phyloP scores from a whole-genome alignment of 1,140 invertebrate species.

The Anagrus nilaparvatae region DNA sequence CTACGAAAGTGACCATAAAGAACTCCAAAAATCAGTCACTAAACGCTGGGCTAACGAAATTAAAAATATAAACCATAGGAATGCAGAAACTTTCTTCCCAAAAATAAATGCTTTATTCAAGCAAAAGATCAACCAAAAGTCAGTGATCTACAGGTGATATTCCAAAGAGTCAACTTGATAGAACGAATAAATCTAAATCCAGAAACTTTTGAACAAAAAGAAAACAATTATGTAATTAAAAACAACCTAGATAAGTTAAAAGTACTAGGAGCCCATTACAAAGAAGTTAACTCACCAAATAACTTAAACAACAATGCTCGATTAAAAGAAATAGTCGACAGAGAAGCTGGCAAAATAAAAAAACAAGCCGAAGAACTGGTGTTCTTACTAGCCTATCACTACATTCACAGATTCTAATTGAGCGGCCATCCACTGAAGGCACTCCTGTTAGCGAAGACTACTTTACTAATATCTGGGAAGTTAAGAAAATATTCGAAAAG shows the following conservation, averaged over 20 bases:
- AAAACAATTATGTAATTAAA: conserved; percentile 8
- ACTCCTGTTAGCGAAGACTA: not conserved
- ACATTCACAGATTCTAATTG: conserved; percentile 13
- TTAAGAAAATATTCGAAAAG: conserved; percentile 12
- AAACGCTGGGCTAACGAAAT: conserved; percentile 12
- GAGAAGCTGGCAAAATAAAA: no score
- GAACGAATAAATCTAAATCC: not conserved
- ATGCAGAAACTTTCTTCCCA: conserved; percentile 13
- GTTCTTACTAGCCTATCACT: not conserved
- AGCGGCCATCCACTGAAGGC: conserved; percentile 4
- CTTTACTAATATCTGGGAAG: not conserved
- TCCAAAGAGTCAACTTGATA: not conserved
- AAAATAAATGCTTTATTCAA: conserved; percentile 15
- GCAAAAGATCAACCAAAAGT: not conserved
- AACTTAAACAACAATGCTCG: not conserved
- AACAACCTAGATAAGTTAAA: conserved; percentile 1
- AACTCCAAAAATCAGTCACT: conserved; percentile 7
- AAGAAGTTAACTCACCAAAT: conserved; percentile 7
- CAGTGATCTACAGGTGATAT: conserved; percentile 1
- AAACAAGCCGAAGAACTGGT: not conserved
- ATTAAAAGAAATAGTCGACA: not conserved
- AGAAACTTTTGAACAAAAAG: not conserved
- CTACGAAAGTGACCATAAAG: conserved; percentile 2
- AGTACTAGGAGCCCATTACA: conserved; percentile 5
- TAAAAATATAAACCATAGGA: conserved; percentile 13